phyloP scores from a whole-genome alignment of 2,888 invertebrate genomes.

The Melinaea marsaeus region DNA sequence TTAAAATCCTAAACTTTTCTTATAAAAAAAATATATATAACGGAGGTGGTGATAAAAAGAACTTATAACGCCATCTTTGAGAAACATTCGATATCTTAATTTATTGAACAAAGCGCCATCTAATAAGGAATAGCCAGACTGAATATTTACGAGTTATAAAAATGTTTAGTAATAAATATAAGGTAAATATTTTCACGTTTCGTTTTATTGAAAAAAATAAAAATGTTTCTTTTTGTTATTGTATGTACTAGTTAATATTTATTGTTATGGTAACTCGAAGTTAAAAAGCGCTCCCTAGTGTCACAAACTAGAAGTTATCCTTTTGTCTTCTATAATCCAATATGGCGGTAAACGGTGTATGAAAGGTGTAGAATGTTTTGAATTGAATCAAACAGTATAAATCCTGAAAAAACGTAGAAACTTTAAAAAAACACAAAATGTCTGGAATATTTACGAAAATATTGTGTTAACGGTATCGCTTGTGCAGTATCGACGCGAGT shows the following conservation, averaged over 20 bases:
- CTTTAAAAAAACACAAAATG: conserved; percentile 51
- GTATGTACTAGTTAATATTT: conserved; percentile 19
- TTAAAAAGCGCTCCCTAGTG: conserved; percentile 48
- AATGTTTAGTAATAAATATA: no score
- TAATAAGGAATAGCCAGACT: no score
- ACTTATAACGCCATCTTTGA: no score
- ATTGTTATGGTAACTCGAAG: conserved; percentile 46
- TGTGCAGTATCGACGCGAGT: conserved; percentile 44
- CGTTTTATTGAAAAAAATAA: background rate
- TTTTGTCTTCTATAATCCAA: conserved; percentile 74
- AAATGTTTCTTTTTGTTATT: background rate
- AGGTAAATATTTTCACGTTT: no score
- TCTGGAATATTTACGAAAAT: conserved; percentile 51
- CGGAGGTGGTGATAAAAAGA: no score
- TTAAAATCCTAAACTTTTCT: no score
- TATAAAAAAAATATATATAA: no score
- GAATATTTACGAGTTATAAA: no score
- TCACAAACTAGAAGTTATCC: conserved; percentile 42
- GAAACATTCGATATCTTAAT: background rate
- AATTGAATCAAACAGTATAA: conserved; percentile 65
- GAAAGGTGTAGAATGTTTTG: conserved; percentile 76
- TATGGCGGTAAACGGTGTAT: conserved; percentile 75
- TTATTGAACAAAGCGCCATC: background rate
- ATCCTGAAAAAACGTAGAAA: conserved; percentile 49
- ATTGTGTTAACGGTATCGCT: conserved; percentile 46